These are phyloP conservation scores for Patella caerulea DNA, from an alignment of 2,888 invertebrate genomes.

Conservation along the genomic window DNA sequence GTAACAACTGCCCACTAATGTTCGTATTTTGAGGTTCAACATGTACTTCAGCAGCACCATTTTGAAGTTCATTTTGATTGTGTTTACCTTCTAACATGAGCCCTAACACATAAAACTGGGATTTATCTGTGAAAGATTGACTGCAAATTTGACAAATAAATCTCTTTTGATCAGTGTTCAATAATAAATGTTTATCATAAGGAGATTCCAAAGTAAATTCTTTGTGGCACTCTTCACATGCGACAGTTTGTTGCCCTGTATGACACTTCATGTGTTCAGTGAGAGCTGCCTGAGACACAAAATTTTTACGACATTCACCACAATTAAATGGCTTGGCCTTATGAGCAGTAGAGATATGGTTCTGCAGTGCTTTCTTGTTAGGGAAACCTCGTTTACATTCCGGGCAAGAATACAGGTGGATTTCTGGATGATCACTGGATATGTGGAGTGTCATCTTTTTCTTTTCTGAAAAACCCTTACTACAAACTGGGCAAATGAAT, in stretches of 20 bases:
- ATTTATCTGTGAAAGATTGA: neutral
- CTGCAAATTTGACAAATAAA: slow-evolving; percentile 1
- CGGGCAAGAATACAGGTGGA: slow-evolving; percentile 1
- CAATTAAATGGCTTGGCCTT: neutral
- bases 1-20: neutral
- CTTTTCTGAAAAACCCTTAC: slow-evolving; percentile 3
- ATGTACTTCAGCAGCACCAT: slow-evolving; percentile 1
- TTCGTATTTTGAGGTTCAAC: neutral
- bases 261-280: slow-evolving; percentile 1
- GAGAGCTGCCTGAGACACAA: neutral
- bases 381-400: slow-evolving; percentile 5
- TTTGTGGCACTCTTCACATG: neutral
- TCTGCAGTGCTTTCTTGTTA: neutral
- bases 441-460: neutral
- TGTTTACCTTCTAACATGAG: neutral
- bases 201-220: slow-evolving; percentile 1
- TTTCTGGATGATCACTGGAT: slow-evolving; percentile 1
- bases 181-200: slow-evolving; percentile 1
- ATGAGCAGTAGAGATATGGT: slow-evolving; percentile 3
- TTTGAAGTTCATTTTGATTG: slow-evolving; percentile 13
- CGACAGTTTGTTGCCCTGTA: neutral
- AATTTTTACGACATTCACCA: neutral
- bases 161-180: neutral
- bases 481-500: slow-evolving; percentile 7
- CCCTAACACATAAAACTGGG: neutral